Evolutionary conservation across 2,888 invertebrate species (phyloP), one percentile per base, ranked within the genome.

Genomic region (Mimumesa dahlbomi): DNA sequence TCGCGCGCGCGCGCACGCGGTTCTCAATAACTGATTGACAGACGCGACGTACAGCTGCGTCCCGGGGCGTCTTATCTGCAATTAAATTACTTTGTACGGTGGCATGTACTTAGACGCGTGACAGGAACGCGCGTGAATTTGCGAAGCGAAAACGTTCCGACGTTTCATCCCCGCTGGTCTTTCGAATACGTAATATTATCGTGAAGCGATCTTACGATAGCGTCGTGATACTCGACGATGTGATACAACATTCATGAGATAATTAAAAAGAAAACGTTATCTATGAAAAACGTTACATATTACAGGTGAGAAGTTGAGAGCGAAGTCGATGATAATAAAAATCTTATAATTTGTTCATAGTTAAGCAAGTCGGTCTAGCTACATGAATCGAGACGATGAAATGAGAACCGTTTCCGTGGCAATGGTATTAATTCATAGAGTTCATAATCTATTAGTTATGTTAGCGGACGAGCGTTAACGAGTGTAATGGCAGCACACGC

Each of bases 391-490:
- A 7, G 2, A 25, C 19, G 9, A 31, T 31, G 53, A 36, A 57
- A 74, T 80, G 82, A 82, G 84, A 82, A 81, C 83, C 84, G 62
- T 82, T 75, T 82, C 75, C 63, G 68, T 64, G 81, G 75, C 78
- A 79, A 82, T 75, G 82, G 82, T 84, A 87, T 88, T 88, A 89
- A 89, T 89, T 88, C 85, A 88, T 87, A 83, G 84, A 88, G 83
- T 85, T 87, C 80, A 85, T 83, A 87, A 88, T 89, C 84, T 88
- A 88, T 88, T 88, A 87, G 87, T 84, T 85, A 84, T 82, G 85
- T 87, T 87, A 82, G 84, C 68, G 78, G 75, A 77, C 81, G 79
- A 67, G 84, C 82, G 85, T 88, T 88, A 88, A 88, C 87, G 85
- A 88, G 84, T 84, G 75, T 88, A 87, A 87, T 86, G 84, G 81